Base-by-base conservation (phyloP, 1,140 invertebrate species). In the Drosophila oshimai region DNA sequence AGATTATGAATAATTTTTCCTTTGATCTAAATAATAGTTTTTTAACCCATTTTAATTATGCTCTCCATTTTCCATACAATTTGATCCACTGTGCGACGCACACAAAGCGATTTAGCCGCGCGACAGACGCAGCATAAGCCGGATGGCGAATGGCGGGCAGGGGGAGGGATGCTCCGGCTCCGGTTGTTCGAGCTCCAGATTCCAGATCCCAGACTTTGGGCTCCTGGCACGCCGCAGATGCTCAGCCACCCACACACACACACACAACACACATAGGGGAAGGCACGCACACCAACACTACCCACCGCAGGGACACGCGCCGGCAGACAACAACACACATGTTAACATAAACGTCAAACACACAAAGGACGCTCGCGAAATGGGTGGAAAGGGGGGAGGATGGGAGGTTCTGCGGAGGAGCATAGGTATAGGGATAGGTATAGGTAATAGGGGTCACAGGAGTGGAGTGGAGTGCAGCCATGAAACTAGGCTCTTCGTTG, bases 341-440 rank as follows among this genome's bases (percentile, higher is more conserved):
- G 81, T 86, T 87, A 87, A 87, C 81, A 86, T 86, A 87, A 86
- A 86, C 81, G 81, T 81, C 81, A 86, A 86, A 87, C 81, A 86
- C 81, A 81, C 81, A 86, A 80, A 87, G 77, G 67, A 46, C 49
- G 53, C 15, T 28, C 33, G 49, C 70, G 51, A 54, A 41, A 37
- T 22, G 50, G 22, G 4, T 20, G 26, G 29, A 13, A 29, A 13
- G 37, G 42, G 9, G 1, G n/a, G 10, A 3, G n/a, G 17, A 7
- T 4, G 39, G 6, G 7, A 12, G 41, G 17, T 33, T 18, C 46
- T 20, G 33, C 13, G 26, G n/a, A 33, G 10, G 61, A 65, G 61
- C 33, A 36, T 65, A 64, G 36, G 58, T 47, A 33, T n/a, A n/a
- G n/a, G n/a, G n/a, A n/a, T n/a, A n/a, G n/a, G n/a, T 41, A 36